These are phyloP conservation scores for Irena cyanogastra DNA, from an alignment of 2,113 vertebrate genomes.

Conservation along the genomic window DNA sequence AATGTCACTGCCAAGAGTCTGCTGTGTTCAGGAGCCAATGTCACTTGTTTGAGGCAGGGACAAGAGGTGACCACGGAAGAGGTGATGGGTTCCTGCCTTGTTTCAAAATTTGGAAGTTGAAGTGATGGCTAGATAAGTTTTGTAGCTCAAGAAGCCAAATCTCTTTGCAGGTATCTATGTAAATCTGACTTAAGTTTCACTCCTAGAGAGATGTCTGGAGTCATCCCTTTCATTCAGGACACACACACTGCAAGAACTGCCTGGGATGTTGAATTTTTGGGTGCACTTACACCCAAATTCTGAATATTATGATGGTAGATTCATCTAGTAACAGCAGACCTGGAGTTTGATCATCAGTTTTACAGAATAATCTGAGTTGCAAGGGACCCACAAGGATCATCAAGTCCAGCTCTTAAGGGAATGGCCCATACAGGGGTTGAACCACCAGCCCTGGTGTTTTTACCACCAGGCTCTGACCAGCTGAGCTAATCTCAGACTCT, in stretches of 20 bases:
- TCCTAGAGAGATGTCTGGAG: not conserved
- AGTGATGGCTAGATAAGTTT: not conserved
- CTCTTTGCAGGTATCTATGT: not conserved
- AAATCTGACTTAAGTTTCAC: not conserved
- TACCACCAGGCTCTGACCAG: not conserved
- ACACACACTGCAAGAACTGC: not conserved
- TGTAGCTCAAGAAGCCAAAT: not conserved
- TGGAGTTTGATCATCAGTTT: not conserved
- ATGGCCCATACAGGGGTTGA: not conserved
- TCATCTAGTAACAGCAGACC: not conserved
- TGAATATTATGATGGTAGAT: not conserved
- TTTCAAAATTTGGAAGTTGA: not conserved
- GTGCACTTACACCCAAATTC: not conserved
- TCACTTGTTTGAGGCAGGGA: not conserved
- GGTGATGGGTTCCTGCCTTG: not conserved
- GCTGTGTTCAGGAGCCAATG: not conserved
- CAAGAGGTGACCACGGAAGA: not conserved
- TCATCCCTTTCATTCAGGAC: not conserved
- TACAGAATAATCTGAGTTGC: not conserved
- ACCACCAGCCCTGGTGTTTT: accelerated
- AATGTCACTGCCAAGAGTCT: not conserved
- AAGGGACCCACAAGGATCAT: not conserved
- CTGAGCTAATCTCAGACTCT: not conserved
- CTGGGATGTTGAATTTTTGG: not conserved
- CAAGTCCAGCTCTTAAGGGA: not conserved